These are phyloP conservation scores for Epinephelus malabaricus DNA, from an alignment of 2,797 vertebrate genomes.

Conservation along the genomic window DNA sequence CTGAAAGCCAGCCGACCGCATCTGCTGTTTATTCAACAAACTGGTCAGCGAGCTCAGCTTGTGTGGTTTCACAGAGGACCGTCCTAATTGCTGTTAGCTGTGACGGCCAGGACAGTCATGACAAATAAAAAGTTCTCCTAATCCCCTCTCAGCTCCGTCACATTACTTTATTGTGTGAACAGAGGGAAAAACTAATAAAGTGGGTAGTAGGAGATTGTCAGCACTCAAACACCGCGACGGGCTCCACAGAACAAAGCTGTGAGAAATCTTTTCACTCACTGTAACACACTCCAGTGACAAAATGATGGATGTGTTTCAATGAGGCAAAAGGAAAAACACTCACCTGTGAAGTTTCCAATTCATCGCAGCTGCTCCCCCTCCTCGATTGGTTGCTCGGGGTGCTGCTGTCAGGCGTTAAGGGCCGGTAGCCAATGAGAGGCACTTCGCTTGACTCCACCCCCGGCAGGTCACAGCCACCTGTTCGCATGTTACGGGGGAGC, in stretches of 20 bases:
- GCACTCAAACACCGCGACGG: neutral
- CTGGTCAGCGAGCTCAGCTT: constrained; percentile 24
- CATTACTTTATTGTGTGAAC: constrained; percentile 14
- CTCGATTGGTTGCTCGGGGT: constrained; percentile 51
- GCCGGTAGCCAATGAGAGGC: constrained; percentile 87
- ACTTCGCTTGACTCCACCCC: constrained; percentile 83
- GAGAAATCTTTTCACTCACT: constrained; percentile 5
- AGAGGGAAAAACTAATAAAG: neutral
- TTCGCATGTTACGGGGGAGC: constrained; percentile 83
- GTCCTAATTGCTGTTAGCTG: constrained; percentile 28
- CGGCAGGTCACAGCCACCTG: constrained; percentile 83
- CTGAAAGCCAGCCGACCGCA: constrained; percentile 49
- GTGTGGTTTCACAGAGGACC: constrained; percentile 19
- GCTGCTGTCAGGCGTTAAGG: constrained; percentile 72
- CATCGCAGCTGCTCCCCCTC: constrained; percentile 51
- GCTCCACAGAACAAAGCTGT: constrained; percentile 9
- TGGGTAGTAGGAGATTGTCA: neutral
- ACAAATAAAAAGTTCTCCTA: constrained; percentile 27
- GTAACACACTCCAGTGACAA: neutral
- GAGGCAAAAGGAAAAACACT: constrained; percentile 35
- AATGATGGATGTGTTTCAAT: constrained; percentile 23
- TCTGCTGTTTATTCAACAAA: constrained; percentile 65
- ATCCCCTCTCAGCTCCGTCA: constrained; percentile 1
- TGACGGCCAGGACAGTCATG: neutral
- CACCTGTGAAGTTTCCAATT: constrained; percentile 77